Base-by-base conservation (phyloP, 2,888 invertebrate species). In the Neoscelio sp. region DNA sequence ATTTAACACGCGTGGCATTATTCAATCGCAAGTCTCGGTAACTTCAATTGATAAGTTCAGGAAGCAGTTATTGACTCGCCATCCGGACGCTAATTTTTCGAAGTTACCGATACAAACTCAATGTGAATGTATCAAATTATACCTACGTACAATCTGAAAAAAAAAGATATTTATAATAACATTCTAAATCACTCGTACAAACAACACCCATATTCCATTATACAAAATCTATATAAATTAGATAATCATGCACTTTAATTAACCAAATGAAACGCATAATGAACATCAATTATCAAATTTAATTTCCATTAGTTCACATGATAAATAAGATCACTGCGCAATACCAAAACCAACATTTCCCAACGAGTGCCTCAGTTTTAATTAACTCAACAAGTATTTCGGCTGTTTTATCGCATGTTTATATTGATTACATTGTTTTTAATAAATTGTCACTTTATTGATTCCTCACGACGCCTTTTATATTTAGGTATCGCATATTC, bases 381-480 rank as follows among this genome's bases (percentile, higher is more conserved):
- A 52, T 52, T 52, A 46, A 33, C 17, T 0, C 10, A 52, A 4
- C 17, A 52, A 30, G 17, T 33, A 33, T 17, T 28, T n/a, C 30
- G 17, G 17, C 33, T 17, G 52, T 33, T 52, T 52, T 52, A 52
- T 52, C 52, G 12, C 33, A 15, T 26, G 12, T 33, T 1, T 28
- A 33, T 52, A 52, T 52, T 40, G 10, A 28, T 60, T 30, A 40
- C 58, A 52, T 71, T 58, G 26, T 70, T 60, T 71, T 52, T 52
- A 60, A 52, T 52, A 54, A 62, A 62, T 71, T 62, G 44, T 71
- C 40, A 62, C 52, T 17, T 35, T 62, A 71, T 71, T 62, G 62
- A 71, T 71, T 54, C 42, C 23, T 28, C 44, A 13, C 35, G 18
- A 17, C 54, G 33, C 30, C 54, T n/a, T 62, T 62, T 62, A 52